Conservation (phyloP, 2,888 invertebrate species). For the Apamea sordens region DNA sequence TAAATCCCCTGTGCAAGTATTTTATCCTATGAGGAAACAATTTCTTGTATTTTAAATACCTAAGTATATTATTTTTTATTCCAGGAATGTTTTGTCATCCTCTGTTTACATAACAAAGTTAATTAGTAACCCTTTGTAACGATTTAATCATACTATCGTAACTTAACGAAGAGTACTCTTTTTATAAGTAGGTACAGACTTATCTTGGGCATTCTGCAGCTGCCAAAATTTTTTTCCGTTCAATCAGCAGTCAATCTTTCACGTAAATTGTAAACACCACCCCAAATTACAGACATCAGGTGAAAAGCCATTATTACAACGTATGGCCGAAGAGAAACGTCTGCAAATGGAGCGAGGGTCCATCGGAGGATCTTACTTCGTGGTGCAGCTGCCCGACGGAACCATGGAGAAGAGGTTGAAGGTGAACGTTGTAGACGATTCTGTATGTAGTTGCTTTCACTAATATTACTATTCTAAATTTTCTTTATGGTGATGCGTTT, state of each 20-base stretch:
- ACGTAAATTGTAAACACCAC: background rate
- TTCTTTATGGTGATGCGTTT: conserved; percentile 49
- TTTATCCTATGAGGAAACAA: conserved; percentile 20
- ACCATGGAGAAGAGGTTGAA: conserved; percentile 97
- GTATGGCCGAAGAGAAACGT: conserved; percentile 98
- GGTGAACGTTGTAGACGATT: conserved; percentile 86
- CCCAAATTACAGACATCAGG: conserved; percentile 85
- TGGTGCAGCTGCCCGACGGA: conserved; percentile 97
- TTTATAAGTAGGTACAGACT: background rate
- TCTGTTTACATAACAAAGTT: background rate
- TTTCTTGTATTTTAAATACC: conserved; percentile 6
- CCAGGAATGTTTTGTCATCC: conserved; percentile 13
- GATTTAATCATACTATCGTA: background rate
- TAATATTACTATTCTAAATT: conserved; percentile 56
- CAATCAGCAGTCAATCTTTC: background rate
- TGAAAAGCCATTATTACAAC: conserved; percentile 95
- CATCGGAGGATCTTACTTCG: conserved; percentile 96
- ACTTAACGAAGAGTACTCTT: background rate
- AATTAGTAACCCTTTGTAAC: background rate
- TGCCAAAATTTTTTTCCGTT: background rate
- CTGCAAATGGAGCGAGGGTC: conserved; percentile 97
- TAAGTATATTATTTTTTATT: conserved; percentile 1
- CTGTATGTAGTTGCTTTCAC: conserved; percentile 67
- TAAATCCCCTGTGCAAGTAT: conserved; percentile 22
- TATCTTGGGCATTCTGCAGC: background rate